A percentile compares a stretch with the other conserved stretches of the same genome.
Conservation (phyloP, 1,140 invertebrate species). For the Drosophila athabasca region DNA sequence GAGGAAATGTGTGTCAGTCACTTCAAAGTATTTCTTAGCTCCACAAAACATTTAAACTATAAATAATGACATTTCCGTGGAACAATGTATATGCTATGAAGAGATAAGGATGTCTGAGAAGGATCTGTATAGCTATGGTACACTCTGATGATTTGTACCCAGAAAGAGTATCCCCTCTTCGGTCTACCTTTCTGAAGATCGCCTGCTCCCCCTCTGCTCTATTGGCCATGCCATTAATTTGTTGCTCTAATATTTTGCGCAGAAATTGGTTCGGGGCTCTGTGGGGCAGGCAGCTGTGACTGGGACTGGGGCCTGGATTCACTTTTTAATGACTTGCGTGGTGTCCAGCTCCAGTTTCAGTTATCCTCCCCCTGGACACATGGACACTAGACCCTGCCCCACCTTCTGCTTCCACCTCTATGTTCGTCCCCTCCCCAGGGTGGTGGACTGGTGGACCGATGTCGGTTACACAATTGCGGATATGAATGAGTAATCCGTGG, state of each 20-base stretch:
- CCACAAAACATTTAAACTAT: no score
- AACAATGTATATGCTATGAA: no score
- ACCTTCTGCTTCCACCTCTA: background rate
- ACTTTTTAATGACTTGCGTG: conserved; percentile 80
- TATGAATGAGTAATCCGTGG: conserved; percentile 82
- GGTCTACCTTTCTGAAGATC: background rate
- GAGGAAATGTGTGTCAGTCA: background rate
- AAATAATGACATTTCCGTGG: no score
- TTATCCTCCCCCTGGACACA: conserved; percentile 2
- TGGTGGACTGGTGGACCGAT: background rate
- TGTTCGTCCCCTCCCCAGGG: background rate
- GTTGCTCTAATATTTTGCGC: conserved; percentile 78
- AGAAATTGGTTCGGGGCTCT: conserved; percentile 66
- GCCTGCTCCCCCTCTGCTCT: conserved; percentile 16
- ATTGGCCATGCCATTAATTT: conserved; percentile 72
- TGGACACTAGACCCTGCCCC: background rate
- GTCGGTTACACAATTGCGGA: conserved; percentile 76
- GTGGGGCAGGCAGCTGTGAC: conserved; percentile 42
- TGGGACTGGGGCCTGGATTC: conserved; percentile 57
- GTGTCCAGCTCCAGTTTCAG: conserved; percentile 46
- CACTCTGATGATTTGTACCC: no score
- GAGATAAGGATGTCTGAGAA: no score
- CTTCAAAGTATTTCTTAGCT: no score
- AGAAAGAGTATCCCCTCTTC: conserved; percentile 43
- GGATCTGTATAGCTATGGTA: no score